These are phyloP conservation scores for Microctenopoma lineatum DNA, from an alignment of 2,797 vertebrate genomes.

Conservation along the genomic window DNA sequence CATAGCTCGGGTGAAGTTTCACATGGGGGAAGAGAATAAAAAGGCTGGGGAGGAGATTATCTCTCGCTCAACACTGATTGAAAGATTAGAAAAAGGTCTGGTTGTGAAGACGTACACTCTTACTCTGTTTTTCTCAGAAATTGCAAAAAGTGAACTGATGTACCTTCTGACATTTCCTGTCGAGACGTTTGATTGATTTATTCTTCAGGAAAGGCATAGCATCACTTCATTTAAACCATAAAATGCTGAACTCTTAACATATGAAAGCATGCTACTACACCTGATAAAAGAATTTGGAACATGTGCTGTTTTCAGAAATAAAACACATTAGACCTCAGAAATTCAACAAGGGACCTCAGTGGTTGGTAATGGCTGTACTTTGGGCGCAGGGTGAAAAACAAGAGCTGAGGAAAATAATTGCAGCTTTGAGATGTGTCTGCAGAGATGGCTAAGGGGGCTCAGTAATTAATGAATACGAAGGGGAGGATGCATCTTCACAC, in stretches of 20 bases:
- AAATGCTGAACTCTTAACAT: background rate
- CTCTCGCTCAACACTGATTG: conserved; percentile 59
- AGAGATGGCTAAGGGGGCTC: conserved; percentile 67
- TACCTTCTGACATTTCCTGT: conserved; percentile 28
- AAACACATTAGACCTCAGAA: conserved; percentile 9
- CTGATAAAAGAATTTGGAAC: conserved; percentile 13
- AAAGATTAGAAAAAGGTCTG: conserved; percentile 64
- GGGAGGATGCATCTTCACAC: conserved; percentile 29
- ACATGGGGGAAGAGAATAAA: conserved; percentile 45
- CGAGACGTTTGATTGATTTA: conserved; percentile 24
- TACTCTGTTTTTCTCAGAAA: conserved; percentile 33
- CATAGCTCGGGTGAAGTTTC: conserved; percentile 48
- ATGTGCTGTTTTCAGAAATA: background rate
- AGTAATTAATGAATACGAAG: conserved; percentile 67
- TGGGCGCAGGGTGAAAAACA: conserved; percentile 48
- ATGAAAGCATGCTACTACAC: too few species aligned
- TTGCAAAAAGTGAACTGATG: conserved; percentile 9
- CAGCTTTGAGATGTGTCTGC: conserved; percentile 45
- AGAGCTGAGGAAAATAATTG: conserved; percentile 62
- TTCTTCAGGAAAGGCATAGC: conserved; percentile 23
- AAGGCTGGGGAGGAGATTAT: conserved; percentile 57
- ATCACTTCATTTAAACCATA: background rate
- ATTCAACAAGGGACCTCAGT: background rate
- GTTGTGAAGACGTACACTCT: conserved; percentile 49
- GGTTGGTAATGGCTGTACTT: conserved; percentile 2